Evolutionary conservation across 2,797 vertebrate genomes (phyloP).

Genomic region (Propithecus perrieri): DNA sequence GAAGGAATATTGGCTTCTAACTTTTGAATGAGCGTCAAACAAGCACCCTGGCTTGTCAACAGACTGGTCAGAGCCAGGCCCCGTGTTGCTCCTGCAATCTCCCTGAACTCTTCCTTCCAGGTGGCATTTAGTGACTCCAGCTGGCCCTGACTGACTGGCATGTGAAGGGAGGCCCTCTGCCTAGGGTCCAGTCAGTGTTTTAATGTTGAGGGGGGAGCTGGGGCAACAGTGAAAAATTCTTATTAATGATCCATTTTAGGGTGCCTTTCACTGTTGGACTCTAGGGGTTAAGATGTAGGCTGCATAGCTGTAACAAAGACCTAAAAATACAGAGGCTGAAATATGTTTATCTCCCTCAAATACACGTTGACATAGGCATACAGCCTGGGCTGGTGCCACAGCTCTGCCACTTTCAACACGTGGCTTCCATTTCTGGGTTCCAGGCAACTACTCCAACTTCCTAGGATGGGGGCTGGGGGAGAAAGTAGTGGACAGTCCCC

Average conservation of each 20-base stretch:
- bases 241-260: neutral
- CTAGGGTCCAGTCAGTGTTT: neutral
- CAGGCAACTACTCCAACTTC: neutral
- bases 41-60: neutral
- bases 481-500: neutral
- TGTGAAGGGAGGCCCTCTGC: neutral
- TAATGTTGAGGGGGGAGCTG: neutral
- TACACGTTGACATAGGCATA: too few relatives aligned
- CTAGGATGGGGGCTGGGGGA: fast-evolving
- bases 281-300: neutral
- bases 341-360: neutral
- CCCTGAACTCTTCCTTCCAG: neutral
- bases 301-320: neutral
- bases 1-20: neutral
- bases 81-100: neutral
- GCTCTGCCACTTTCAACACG: neutral
- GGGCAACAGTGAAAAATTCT: neutral
- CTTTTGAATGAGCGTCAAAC: neutral
- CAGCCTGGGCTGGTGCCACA: too few relatives aligned
- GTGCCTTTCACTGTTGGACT: fast-evolving
- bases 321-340: neutral
- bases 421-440: neutral
- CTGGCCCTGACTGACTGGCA: neutral
- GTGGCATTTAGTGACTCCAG: too few relatives aligned
- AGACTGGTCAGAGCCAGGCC: neutral